Percentiles rank a stretch among this genome's conserved stretches.
Conservation (phyloP, 1,140 invertebrate species). For the Nixonia krombeini region DNA sequence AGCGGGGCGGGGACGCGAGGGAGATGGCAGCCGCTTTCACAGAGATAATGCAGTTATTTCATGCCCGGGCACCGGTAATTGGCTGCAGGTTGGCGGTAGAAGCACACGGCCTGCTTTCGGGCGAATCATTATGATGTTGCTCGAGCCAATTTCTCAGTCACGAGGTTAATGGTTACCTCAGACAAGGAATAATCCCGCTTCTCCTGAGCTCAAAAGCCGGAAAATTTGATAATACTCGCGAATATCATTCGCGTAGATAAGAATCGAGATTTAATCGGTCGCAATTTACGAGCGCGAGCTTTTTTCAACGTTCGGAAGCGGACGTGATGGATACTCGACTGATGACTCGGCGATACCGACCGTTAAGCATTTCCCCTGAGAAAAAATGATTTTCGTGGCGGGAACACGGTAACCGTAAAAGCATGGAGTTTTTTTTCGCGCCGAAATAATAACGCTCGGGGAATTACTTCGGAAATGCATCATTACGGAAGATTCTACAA, state of each 20-base stretch:
- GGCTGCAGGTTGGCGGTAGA: slow-evolving; percentile 64
- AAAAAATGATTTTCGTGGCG: no score
- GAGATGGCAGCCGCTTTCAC: slow-evolving; percentile 60
- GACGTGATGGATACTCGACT: slow-evolving; percentile 3
- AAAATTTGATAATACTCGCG: slow-evolving; percentile 47
- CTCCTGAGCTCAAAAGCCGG: slow-evolving; percentile 38
- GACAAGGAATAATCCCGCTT: slow-evolving; percentile 57
- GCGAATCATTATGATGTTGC: slow-evolving; percentile 61
- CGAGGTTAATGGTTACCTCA: slow-evolving; percentile 61
- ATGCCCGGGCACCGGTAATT: slow-evolving; percentile 68
- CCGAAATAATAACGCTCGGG: no score
- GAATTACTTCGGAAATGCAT: no score
- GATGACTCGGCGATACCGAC: no score
- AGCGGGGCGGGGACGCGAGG: slow-evolving; percentile 27
- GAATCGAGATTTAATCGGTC: slow-evolving; percentile 25
- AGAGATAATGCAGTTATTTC: slow-evolving; percentile 70
- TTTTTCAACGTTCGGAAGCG: not conserved
- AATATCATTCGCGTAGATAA: slow-evolving; percentile 34
- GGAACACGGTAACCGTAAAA: no score
- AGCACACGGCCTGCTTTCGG: slow-evolving; percentile 54
- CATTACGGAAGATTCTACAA: no score
- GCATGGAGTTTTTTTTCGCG: no score
- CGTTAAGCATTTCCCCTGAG: no score
- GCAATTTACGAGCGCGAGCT: slow-evolving; percentile 7
- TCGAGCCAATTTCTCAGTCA: slow-evolving; percentile 65